Conservation (phyloP, 2,113 vertebrate genomes). For the Arvicanthis niloticus region DNA sequence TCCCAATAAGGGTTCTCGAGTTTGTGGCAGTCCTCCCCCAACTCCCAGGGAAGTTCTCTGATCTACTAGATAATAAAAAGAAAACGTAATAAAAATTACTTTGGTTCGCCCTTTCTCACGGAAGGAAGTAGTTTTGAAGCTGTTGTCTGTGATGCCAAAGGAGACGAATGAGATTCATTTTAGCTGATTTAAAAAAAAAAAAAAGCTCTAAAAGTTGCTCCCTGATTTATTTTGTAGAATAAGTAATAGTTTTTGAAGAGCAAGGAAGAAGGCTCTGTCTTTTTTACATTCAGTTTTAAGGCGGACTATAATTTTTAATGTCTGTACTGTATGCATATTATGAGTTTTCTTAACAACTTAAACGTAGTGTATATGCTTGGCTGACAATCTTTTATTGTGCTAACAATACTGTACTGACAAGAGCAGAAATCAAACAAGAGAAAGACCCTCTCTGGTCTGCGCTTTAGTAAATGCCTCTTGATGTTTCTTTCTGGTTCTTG, state of each 20-base stretch:
- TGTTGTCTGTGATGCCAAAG: background rate
- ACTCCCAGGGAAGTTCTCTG: background rate
- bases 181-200: slow-evolving; percentile 21
- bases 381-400: background rate
- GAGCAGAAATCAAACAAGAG: slow-evolving; percentile 44
- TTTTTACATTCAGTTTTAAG: slow-evolving; percentile 46
- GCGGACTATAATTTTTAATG: slow-evolving; percentile 21
- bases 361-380: background rate
- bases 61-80: slow-evolving; percentile 1
- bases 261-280: background rate
- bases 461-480: slow-evolving; percentile 23
- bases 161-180: slow-evolving; percentile 40
- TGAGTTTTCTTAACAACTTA: slow-evolving; percentile 31
- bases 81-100: background rate
- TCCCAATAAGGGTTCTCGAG: background rate
- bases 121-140: slow-evolving; percentile 10
- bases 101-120: slow-evolving; percentile 5
- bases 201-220: background rate
- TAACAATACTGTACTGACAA: background rate
- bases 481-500: slow-evolving; percentile 21
- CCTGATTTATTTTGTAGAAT: background rate
- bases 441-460: background rate
- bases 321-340: background rate
- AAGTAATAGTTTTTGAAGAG: slow-evolving; percentile 20
- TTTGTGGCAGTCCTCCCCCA: background rate